These are phyloP conservation scores for Scomber scombrus DNA, from an alignment of 2,113 vertebrate genomes.

Conservation along the genomic window DNA sequence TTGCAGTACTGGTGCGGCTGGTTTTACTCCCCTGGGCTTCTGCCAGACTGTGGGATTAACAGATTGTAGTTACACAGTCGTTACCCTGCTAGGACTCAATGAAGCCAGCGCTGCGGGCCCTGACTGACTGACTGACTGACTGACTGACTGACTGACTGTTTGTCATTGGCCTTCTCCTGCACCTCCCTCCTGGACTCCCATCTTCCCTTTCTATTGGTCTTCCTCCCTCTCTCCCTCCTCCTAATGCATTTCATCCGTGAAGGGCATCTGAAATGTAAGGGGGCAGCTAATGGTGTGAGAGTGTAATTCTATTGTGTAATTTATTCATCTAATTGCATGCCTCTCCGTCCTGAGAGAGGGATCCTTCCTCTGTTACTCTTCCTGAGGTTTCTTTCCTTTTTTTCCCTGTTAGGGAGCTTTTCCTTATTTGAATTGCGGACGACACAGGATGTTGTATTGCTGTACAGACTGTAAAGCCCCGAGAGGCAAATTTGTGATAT, in stretches of 20 bases:
- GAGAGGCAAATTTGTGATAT: too few relatives aligned
- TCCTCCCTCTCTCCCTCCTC: background rate
- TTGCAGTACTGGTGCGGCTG: conserved; percentile 47
- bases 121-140: background rate
- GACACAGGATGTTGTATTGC: too few relatives aligned
- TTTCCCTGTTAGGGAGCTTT: too few relatives aligned
- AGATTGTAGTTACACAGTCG: conserved; percentile 55
- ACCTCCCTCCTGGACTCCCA: conserved; percentile 10
- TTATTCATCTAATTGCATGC: too few relatives aligned
- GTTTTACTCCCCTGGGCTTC: conserved; percentile 48
- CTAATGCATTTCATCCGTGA: conserved; percentile 3
- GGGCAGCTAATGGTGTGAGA: background rate
- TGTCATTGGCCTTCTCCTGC: conserved; percentile 5
- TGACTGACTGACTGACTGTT: background rate
- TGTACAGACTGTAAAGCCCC: too few relatives aligned
- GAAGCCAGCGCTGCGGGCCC: conserved; percentile 17
- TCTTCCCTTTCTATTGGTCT: background rate
- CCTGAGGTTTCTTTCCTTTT: too few relatives aligned
- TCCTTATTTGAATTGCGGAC: too few relatives aligned
- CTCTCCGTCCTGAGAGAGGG: too few relatives aligned
- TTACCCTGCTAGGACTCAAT: conserved; percentile 55
- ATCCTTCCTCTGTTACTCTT: too few relatives aligned
- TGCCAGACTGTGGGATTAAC: conserved; percentile 63
- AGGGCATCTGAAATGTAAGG: conserved; percentile 31
- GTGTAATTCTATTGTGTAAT: too few relatives aligned